Base-by-base conservation (phyloP, 1,140 invertebrate species). In the Rhagoletis pomonella region DNA sequence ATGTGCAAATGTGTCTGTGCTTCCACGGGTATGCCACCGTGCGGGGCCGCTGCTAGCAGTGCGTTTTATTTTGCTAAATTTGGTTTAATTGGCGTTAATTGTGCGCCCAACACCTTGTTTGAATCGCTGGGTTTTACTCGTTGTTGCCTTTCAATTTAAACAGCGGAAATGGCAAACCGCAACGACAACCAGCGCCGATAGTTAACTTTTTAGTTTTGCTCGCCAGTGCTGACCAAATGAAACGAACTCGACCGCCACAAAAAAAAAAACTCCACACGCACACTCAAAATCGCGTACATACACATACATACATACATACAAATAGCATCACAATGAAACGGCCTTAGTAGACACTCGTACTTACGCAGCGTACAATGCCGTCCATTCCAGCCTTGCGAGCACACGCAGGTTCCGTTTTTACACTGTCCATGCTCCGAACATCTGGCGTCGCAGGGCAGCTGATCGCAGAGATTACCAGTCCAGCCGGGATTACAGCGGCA, bases 341-440 rank as follows among this genome's bases (percentile, higher is more conserved):
- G 73, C 3, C n/a, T 44, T 60, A 85, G 87, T 29, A 29, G 29
- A 29, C 29, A 29, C 29, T 29, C 29, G 29, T 90, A 96, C 97
- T 97, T 95, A 99, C 98, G 97, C 90, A 99, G 93, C 58, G 98
- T 98, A 94, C 98, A 99, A 91, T 99, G 98, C 90, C 96, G 95
- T 88, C 98, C 98, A 94, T 99, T 99, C 98, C 98, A 99, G 87
- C 99, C 99, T 93, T 98, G 97, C 29, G 97, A 96, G 93, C 99
- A 99, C 67, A 98, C 96, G 93, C 99, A 99, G 44, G 97, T 99
- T 58, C 99, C 99, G 93, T 99, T 99, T 91, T 97, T 96, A 93
- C 99, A 99, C 93, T 98, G 97, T 0, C 99, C 99, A 90, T 98
- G 97, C 89, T 98, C 97, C n/a, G 96, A 96, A 92, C 98, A 98